Evolutionary conservation across 1,140 invertebrate species (phyloP).

Genomic region (Drosophila nikananu): DNA sequence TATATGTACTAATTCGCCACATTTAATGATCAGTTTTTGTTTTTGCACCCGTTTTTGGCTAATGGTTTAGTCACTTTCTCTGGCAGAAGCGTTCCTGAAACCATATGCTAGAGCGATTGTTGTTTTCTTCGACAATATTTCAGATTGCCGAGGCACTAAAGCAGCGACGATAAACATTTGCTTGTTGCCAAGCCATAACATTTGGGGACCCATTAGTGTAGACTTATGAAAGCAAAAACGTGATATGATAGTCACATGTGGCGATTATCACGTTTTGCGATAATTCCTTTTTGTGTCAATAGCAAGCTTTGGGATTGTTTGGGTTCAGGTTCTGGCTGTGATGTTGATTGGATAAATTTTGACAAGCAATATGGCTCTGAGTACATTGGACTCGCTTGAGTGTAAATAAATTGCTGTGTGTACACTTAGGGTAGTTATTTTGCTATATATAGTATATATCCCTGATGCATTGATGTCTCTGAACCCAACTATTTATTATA

Average conservation of each 20-base stretch:
- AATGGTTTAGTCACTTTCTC: slow-evolving; percentile 1
- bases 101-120: slow-evolving; percentile 19
- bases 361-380: neutral
- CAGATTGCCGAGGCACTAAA: neutral
- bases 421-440: neutral
- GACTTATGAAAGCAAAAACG: slow-evolving; percentile 43
- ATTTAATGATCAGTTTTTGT: slow-evolving; percentile 4
- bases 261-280: slow-evolving; percentile 58
- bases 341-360: neutral
- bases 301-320: neutral
- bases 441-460: too few relatives aligned
- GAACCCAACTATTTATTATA: neutral
- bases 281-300: slow-evolving; percentile 24
- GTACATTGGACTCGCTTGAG: neutral
- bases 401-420: neutral
- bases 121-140: slow-evolving; percentile 1
- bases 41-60: slow-evolving; percentile 21
- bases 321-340: neutral
- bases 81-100: neutral
- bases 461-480: neutral
- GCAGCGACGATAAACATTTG: slow-evolving; percentile 18
- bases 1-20: slow-evolving; percentile 10
- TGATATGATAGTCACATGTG: slow-evolving; percentile 59
- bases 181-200: slow-evolving; percentile 41
- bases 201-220: neutral